Conservation (phyloP, 2,888 invertebrate species). For the Latrodectus elegans region DNA sequence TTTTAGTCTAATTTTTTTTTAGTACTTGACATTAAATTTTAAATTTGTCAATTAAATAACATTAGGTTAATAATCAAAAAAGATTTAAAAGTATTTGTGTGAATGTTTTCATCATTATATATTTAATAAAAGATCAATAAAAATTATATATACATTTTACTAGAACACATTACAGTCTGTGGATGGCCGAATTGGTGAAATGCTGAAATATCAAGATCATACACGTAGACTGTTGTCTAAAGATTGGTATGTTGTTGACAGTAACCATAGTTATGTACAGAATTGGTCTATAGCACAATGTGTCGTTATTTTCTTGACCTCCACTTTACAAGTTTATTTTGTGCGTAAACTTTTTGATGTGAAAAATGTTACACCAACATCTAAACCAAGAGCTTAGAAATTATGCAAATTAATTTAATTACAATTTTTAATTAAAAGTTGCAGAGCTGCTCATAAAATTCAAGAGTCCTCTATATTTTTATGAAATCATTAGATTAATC, state of each 20-base stretch:
- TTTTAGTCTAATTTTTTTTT: too few species aligned
- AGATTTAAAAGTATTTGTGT: too few species aligned
- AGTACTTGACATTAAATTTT: too few species aligned
- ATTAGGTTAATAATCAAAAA: too few species aligned
- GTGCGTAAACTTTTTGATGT: slow-evolving; percentile 91
- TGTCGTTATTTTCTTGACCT: slow-evolving; percentile 85
- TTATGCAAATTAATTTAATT: background rate
- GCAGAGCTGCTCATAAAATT: too few species aligned
- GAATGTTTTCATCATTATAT: too few species aligned
- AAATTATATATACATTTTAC: background rate
- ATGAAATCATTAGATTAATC: too few species aligned
- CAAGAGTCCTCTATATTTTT: too few species aligned
- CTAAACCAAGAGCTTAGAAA: slow-evolving; percentile 68
- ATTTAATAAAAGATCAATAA: too few species aligned
- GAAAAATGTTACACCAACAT: slow-evolving; percentile 76
- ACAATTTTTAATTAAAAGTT: too few species aligned
- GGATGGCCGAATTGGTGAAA: slow-evolving; percentile 75
- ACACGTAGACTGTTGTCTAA: slow-evolving; percentile 86
- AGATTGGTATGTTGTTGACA: slow-evolving; percentile 86
- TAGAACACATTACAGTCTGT: slow-evolving; percentile 71
- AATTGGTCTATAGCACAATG: slow-evolving; percentile 93
- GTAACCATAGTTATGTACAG: slow-evolving; percentile 90
- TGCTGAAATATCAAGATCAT: slow-evolving; percentile 88
- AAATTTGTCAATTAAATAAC: too few species aligned
- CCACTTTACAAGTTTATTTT: slow-evolving; percentile 88